Conservation (phyloP, 64 coral and sea anemone genomes). For the Orbicella faveolata region DNA sequence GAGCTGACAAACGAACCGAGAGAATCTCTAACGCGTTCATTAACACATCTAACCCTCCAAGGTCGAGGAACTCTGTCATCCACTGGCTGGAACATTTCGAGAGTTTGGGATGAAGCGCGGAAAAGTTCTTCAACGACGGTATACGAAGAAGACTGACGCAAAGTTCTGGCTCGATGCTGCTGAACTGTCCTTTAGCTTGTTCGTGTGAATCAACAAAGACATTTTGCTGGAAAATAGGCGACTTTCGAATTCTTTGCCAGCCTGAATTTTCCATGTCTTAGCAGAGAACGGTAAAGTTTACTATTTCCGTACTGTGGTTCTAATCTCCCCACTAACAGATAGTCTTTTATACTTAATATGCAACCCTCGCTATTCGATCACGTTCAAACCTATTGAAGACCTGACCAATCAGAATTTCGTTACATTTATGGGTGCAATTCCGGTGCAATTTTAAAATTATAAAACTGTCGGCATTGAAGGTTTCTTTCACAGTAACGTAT, state of each 20-base stretch:
- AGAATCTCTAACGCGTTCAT: slow-evolving; percentile 64
- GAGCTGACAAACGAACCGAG: slow-evolving; percentile 20
- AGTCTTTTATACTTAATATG: neutral
- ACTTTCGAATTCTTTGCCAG: slow-evolving; percentile 16
- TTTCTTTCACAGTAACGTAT: too few relatives aligned
- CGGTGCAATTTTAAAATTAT: too few relatives aligned
- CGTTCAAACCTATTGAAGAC: neutral
- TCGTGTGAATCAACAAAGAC: slow-evolving; percentile 6
- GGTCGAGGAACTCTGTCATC: slow-evolving; percentile 77
- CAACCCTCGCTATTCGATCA: neutral
- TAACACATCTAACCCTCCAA: slow-evolving; percentile 66
- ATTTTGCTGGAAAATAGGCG: slow-evolving; percentile 19
- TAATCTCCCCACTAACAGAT: neutral
- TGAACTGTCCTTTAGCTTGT: slow-evolving; percentile 6
- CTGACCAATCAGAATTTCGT: neutral
- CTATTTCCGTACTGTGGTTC: neutral
- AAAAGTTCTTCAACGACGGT: slow-evolving; percentile 88
- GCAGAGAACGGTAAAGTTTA: neutral
- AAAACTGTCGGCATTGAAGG: too few relatives aligned
- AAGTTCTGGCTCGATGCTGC: slow-evolving; percentile 72
- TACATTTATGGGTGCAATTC: neutral
- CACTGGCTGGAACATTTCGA: slow-evolving; percentile 64
- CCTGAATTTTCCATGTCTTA: neutral
- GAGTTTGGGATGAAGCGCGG: slow-evolving; percentile 76
- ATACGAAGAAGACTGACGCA: slow-evolving; percentile 77